These are phyloP conservation scores for Rhodeus uyekii DNA, from an alignment of 2,797 vertebrate genomes.

Conservation along the genomic window DNA sequence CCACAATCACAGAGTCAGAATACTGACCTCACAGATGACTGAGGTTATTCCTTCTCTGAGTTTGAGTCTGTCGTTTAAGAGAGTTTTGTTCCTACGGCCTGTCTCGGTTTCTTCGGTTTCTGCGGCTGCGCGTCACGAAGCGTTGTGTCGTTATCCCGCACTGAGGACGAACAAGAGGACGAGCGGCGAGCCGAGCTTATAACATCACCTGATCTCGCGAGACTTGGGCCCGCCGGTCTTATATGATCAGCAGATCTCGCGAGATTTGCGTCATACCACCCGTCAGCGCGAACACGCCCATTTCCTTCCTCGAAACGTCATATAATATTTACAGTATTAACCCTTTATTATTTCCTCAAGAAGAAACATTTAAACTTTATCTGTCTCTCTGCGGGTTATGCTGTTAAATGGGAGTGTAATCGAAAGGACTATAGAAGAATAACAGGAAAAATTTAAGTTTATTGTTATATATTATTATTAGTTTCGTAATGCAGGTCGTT, in stretches of 20 bases:
- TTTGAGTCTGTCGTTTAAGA: accelerated
- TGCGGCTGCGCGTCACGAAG: too few relatives aligned
- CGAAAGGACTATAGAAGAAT: too few relatives aligned
- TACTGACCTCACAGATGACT: slow-evolving; percentile 1
- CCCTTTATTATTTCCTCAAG: not conserved
- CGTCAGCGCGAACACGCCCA: not conserved
- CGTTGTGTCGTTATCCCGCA: slow-evolving; percentile 76
- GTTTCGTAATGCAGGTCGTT: too few relatives aligned
- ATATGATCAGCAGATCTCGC: slow-evolving; percentile 46
- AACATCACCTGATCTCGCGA: slow-evolving; percentile 53
- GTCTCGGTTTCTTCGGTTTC: too few relatives aligned
- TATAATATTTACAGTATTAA: not conserved
- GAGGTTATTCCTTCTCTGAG: not conserved
- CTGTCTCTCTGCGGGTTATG: not conserved
- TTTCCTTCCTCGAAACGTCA: not conserved
- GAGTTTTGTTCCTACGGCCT: not conserved
- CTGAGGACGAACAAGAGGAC: slow-evolving; percentile 85
- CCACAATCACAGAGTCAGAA: too few relatives aligned
- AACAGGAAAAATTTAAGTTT: too few relatives aligned
- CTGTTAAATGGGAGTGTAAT: not conserved
- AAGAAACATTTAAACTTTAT: not conserved
- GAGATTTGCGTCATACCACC: slow-evolving; percentile 26
- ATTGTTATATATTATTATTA: too few relatives aligned
- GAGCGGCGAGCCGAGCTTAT: slow-evolving; percentile 35
- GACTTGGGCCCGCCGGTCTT: slow-evolving; percentile 35